Base-by-base conservation (phyloP, 2,888 invertebrate genomes). In the Calameuta filiformis region DNA sequence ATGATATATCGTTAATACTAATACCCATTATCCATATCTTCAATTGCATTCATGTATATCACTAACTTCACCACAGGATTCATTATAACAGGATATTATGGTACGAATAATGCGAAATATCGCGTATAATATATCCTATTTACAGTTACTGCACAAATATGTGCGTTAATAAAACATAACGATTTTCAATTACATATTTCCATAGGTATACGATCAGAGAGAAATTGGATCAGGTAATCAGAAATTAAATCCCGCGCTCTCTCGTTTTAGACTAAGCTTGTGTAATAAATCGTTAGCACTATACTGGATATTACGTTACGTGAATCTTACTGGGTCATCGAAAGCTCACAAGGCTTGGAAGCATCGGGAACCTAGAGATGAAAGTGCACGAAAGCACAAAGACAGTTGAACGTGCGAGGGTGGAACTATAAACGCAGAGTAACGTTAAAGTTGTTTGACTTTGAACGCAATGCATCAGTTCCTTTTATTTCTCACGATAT, bases 301-400 rank as follows among this genome's bases (percentile, higher is more conserved):
- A 9, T 56, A 56, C 9, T 23, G 56, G 23, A 23, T 56, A 23
- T 23, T 23, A 23, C 56, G 23, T 56, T 56, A 56, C 56, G 56
- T 23, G 56, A 9, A 56, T 56, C 56, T 56, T 23, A 56, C 56
- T 56, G 56, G 56, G 56, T 56, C 56, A 56, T 56, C 56, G 56
- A 56, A 56, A 56, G 56, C 56, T 15, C 23, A 80, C 71, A 75
- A 75, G 75, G 75, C 79, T 6, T 75, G 76, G 33, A 79, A 79
- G 40, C 34, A 77, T 33, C 71, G 30, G 15, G 30, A 31, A 15
- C 71, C 12, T 34, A 9, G 30, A 31, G 34, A 71, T 34, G 30
- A 31, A 33, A 33, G 71, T 34, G 71, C 31, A 71, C 71, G 71
- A 33, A 34, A 33, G 12, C 31, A 77, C 74, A 75, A 73, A 75